phyloP scores from a whole-genome alignment of 2,113 vertebrate genomes.

The Heptranchias perlo region DNA sequence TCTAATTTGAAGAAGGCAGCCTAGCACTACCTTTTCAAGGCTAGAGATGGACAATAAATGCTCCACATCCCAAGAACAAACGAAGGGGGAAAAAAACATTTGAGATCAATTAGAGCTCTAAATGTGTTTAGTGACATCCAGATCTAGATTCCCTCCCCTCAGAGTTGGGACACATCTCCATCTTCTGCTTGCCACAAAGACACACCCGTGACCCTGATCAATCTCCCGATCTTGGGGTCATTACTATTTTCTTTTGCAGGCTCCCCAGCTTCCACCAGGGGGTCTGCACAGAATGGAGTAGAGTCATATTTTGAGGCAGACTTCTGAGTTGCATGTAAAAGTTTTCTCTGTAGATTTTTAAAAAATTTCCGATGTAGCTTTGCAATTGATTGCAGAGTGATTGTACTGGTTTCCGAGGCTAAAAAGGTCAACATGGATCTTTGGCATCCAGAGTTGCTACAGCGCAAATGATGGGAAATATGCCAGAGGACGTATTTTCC shows the following conservation, averaged over 20 bases:
- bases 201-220: not conserved
- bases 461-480: not conserved
- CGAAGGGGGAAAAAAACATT: not conserved
- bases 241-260: not conserved
- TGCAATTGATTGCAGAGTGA: not conserved
- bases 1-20: not conserved
- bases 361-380: not conserved
- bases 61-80: not conserved
- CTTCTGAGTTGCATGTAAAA: not conserved
- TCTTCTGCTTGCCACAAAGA: not conserved
- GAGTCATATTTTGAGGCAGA: too few species aligned
- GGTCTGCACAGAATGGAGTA: too few species aligned
- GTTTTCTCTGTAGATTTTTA: not conserved
- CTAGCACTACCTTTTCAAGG: not conserved
- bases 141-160: not conserved
- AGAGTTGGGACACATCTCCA: not conserved
- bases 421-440: not conserved
- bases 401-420: not conserved
- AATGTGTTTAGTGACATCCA: not conserved
- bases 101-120: not conserved
- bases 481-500: not conserved
- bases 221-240: not conserved
- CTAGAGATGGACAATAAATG: not conserved
- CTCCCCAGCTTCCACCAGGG: not conserved
- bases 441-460: not conserved